Percentiles rank a stretch among this genome's conserved stretches.
These are phyloP conservation scores for Cheilosia pagana DNA, from an alignment of 2,888 invertebrate species.

Conservation along the genomic window DNA sequence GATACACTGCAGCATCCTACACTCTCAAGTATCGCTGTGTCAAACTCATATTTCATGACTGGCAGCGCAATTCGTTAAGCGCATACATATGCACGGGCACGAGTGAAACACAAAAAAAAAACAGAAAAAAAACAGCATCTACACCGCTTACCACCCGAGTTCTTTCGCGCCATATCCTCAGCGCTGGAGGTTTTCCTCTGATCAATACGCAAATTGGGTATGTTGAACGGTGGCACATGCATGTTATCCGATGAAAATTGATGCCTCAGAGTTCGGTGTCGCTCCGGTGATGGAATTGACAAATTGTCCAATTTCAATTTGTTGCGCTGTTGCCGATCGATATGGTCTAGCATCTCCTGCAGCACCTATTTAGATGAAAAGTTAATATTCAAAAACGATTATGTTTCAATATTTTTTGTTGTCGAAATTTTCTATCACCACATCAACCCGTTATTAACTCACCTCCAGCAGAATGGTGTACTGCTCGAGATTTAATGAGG, in stretches of 20 bases:
- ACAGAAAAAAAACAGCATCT: constrained; percentile 14
- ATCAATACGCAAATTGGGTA: constrained; percentile 93
- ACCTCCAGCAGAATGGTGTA: constrained; percentile 90
- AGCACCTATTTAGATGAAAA: constrained; percentile 85
- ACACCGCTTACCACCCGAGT: constrained; percentile 88
- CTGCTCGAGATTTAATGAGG: constrained; percentile 92
- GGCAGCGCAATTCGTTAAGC: constrained; percentile 17
- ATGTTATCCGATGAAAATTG: constrained; percentile 94
- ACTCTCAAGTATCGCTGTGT: not conserved
- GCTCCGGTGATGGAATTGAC: constrained; percentile 90
- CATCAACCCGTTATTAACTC: constrained; percentile 54
- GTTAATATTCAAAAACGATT: constrained; percentile 35
- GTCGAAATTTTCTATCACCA: not conserved
- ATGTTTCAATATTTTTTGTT: constrained; percentile 5
- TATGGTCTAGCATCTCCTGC: constrained; percentile 95
- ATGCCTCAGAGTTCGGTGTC: constrained; percentile 90
- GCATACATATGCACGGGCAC: not conserved
- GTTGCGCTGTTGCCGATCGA: constrained; percentile 94
- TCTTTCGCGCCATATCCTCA: constrained; percentile 95
- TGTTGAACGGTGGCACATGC: constrained; percentile 92
- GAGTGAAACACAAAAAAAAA: not conserved
- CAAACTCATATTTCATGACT: constrained; percentile 35
- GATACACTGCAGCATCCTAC: constrained; percentile 10
- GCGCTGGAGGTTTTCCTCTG: constrained; percentile 95
- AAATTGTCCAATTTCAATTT: constrained; percentile 94